A percentile compares a stretch with the other conserved stretches of the same genome.
These are phyloP conservation scores for Monoplex corrugatus DNA, from an alignment of 2,888 invertebrate species.

Conservation along the genomic window DNA sequence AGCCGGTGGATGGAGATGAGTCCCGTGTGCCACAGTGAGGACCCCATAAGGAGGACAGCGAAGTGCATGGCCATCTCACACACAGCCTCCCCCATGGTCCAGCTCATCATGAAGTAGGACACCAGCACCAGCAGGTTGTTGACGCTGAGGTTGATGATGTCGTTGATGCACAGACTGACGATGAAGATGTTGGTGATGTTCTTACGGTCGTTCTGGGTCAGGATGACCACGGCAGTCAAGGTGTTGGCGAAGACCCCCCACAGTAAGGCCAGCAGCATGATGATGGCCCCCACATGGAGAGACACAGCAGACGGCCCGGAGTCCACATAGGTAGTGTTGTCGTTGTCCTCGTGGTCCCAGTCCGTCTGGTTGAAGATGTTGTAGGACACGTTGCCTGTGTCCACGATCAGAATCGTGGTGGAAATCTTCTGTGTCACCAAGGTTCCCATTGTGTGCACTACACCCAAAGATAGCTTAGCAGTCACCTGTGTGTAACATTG, in stretches of 20 bases:
- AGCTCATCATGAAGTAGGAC: constrained; percentile 74
- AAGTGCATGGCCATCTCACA: constrained; percentile 78
- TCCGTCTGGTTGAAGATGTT: background rate
- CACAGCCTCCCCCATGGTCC: constrained; percentile 74
- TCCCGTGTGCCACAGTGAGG: constrained; percentile 79
- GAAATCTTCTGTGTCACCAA: constrained; percentile 11
- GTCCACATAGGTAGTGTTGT: constrained; percentile 32
- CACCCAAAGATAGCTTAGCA: too few species aligned
- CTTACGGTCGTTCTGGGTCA: constrained; percentile 67
- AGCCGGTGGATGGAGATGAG: constrained; percentile 79
- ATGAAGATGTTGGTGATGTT: constrained; percentile 80
- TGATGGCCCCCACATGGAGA: constrained; percentile 70
- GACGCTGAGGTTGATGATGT: constrained; percentile 75
- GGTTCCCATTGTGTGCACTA: too few species aligned
- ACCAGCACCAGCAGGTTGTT: constrained; percentile 77
- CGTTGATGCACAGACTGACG: constrained; percentile 79
- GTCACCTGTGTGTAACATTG: too few species aligned
- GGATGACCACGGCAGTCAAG: constrained; percentile 70
- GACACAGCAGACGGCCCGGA: constrained; percentile 68
- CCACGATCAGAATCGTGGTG: background rate
- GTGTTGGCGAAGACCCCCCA: constrained; percentile 75
- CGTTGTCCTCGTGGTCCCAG: too few species aligned
- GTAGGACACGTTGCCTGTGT: constrained; percentile 13
- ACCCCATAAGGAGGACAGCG: constrained; percentile 77
- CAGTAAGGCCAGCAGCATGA: constrained; percentile 75